These are phyloP conservation scores for Bembecia ichneumoniformis DNA, from an alignment of 2,888 invertebrate species.

Conservation along the genomic window DNA sequence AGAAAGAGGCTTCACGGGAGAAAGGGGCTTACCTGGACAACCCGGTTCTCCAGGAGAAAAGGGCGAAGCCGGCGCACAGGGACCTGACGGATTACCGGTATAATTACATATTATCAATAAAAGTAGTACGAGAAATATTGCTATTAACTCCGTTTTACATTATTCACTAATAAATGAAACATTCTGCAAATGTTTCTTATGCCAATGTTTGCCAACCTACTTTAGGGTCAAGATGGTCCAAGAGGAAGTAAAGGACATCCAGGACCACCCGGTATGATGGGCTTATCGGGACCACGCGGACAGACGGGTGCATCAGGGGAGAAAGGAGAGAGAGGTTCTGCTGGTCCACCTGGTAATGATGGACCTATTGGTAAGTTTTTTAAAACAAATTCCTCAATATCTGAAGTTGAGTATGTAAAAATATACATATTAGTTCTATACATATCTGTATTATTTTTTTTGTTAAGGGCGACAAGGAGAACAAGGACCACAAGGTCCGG, in stretches of 20 bases:
- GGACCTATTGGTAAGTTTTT: slow-evolving; percentile 76
- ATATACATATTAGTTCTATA: not conserved
- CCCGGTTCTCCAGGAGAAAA: slow-evolving; percentile 77
- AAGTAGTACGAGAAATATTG: not conserved
- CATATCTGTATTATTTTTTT: not conserved
- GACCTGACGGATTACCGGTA: slow-evolving; percentile 79
- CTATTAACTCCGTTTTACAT: too few species aligned
- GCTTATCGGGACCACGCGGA: slow-evolving; percentile 80
- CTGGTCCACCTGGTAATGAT: slow-evolving; percentile 81
- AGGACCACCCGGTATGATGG: slow-evolving; percentile 79
- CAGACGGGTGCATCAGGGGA: slow-evolving; percentile 77
- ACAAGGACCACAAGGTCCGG: slow-evolving; percentile 81
- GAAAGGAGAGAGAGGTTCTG: slow-evolving; percentile 82
- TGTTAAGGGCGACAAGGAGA: slow-evolving; percentile 77
- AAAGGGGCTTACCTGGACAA: slow-evolving; percentile 78
- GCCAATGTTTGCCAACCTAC: too few species aligned
- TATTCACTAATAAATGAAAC: not conserved
- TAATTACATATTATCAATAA: slow-evolving; percentile 12
- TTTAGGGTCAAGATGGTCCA: slow-evolving; percentile 76
- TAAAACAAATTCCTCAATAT: not conserved
- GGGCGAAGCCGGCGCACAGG: slow-evolving; percentile 78
- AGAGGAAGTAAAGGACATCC: slow-evolving; percentile 81
- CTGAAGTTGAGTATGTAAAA: not conserved
- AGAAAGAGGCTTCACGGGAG: slow-evolving; percentile 81
- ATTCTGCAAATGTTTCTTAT: not conserved